These are phyloP conservation scores for Ochropacha duplaris DNA, from an alignment of 2,888 invertebrate species.

Conservation along the genomic window DNA sequence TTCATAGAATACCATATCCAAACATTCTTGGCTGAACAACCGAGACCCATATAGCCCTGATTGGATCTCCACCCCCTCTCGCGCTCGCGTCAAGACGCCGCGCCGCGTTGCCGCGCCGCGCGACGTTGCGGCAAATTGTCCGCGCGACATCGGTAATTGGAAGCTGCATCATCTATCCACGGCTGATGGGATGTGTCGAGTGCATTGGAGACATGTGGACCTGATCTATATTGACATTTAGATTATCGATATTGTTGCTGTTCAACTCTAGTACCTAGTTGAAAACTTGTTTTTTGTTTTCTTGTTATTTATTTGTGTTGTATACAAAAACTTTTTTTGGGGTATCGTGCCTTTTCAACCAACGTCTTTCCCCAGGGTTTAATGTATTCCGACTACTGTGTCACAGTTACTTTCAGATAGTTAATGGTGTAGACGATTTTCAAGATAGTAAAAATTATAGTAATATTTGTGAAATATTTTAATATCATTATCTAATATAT, in stretches of 20 bases:
- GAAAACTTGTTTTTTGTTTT: too few species aligned
- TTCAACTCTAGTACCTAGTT: too few species aligned
- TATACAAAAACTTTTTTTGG: too few species aligned
- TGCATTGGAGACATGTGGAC: neutral
- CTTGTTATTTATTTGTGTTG: too few species aligned
- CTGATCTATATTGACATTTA: neutral
- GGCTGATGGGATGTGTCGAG: conserved; percentile 2
- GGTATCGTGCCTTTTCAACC: too few species aligned
- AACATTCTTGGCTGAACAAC: neutral
- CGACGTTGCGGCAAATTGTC: conserved; percentile 31
- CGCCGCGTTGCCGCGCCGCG: conserved; percentile 12
- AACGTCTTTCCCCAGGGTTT: too few species aligned
- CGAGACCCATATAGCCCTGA: conserved; percentile 32
- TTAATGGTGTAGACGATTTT: too few species aligned
- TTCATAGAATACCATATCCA: conserved; percentile 13
- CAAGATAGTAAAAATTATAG: too few species aligned
- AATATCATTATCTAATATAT: too few species aligned
- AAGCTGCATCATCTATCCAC: conserved; percentile 17
- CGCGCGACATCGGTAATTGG: conserved; percentile 32
- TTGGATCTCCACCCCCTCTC: conserved; percentile 16
- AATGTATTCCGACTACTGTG: too few species aligned
- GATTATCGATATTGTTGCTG: neutral
- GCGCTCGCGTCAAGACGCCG: neutral
- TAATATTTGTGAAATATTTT: too few species aligned
- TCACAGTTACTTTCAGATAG: too few species aligned